Conservation (phyloP, 1,140 invertebrate species). For the Chymomyza costata region DNA sequence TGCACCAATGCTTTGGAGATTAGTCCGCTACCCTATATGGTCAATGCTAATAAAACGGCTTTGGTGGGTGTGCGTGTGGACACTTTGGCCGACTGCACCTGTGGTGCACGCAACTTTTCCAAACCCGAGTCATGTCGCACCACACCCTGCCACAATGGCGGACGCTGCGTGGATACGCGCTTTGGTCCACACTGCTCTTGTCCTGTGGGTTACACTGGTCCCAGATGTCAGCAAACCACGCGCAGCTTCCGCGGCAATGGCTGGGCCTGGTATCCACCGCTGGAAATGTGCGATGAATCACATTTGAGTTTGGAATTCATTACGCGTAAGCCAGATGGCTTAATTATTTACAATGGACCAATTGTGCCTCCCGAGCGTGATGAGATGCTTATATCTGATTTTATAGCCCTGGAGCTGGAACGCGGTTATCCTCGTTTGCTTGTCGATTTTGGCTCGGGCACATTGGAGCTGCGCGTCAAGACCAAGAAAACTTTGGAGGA, state of each 20-base stretch:
- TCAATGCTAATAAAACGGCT: slow-evolving; percentile 97
- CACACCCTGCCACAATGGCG: slow-evolving; percentile 95
- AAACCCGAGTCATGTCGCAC: slow-evolving; percentile 91
- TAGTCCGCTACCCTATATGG: slow-evolving; percentile 92
- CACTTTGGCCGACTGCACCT: slow-evolving; percentile 92
- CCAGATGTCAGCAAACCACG: slow-evolving; percentile 96
- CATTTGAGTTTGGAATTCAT: slow-evolving; percentile 97
- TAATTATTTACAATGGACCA: slow-evolving; percentile 97
- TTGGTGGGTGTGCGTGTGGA: slow-evolving; percentile 94
- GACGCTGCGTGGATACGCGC: slow-evolving; percentile 91
- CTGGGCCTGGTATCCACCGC: slow-evolving; percentile 96
- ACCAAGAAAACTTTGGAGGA: slow-evolving; percentile 91
- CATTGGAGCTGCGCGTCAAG: slow-evolving; percentile 90
- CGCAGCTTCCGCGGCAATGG: slow-evolving; percentile 94
- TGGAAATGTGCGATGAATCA: slow-evolving; percentile 97
- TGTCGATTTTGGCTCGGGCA: slow-evolving; percentile 97
- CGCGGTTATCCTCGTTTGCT: slow-evolving; percentile 92
- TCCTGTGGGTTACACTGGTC: slow-evolving; percentile 92
- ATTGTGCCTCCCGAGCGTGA: slow-evolving; percentile 93
- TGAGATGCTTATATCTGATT: slow-evolving; percentile 93
- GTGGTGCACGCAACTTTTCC: slow-evolving; percentile 92
- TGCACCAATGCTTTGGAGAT: slow-evolving; percentile 95
- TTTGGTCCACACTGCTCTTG: slow-evolving; percentile 92
- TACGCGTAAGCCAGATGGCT: slow-evolving; percentile 90
- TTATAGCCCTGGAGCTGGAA: slow-evolving; percentile 94